Evolutionary conservation across 2,888 invertebrate species (phyloP), one percentile per base, ranked within the genome.

Genomic region (Cerastis leucographa): DNA sequence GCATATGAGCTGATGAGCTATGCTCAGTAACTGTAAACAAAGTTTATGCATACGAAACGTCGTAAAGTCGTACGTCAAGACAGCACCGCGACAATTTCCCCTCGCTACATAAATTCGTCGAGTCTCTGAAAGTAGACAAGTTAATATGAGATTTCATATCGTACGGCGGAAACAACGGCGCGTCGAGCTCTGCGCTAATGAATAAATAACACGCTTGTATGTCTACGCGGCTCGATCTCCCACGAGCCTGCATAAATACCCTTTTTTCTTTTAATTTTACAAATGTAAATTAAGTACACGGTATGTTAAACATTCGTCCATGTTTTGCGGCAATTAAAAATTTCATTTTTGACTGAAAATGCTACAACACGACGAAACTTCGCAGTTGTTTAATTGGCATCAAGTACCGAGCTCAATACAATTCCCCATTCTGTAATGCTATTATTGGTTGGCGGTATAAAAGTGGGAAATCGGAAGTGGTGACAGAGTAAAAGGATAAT

Each of bases 131-230:
- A 93, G 94, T 91, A 92, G 93, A 94, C 93, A 94, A 92, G 93
- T 92, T 94, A 93, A 94, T 94, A 94, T 92, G 93, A 93, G 92
- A 93, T 93, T 93, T 93, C 92, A 93, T 92, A 91, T 92, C 90
- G 89, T 88, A 88, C 85, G 76, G 84, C 87, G 89, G 89, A 90
- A 92, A 91, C 89, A 89, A 85, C 88, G 87, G 78, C 83, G 83
- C 89, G 86, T 87, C 80, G 82, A 78, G 88, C 89, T 89, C 90
- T 74, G 84, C 71, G 86, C 85, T 92, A 91, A 92, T 93, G 92
- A 93, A 93, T 93, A 93, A 92, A 91, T 92, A 92, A 92, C 88
- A 90, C 68, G 84, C 83, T 79, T 87, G 88, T 88, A 88, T 85
- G 89, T 89, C 87, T 90, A 87, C 90, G 89, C 88, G 87, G 84